phyloP scores from a whole-genome alignment of 2,113 vertebrate genomes.

The Onychorhynchus coronatus region DNA sequence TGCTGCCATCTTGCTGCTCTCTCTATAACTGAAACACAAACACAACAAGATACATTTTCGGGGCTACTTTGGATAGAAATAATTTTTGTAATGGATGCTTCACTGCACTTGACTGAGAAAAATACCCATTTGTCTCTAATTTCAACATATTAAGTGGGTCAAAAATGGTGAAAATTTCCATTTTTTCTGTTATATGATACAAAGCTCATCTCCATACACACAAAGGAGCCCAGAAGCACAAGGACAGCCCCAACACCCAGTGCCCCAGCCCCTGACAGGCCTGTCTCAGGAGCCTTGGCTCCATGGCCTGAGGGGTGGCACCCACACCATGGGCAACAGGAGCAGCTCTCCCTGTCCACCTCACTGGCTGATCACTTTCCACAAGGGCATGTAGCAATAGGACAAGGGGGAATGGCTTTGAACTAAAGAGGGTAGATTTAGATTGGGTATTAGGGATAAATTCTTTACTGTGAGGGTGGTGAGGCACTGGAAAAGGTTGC shows the following conservation, averaged over 20 bases:
- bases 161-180: rapidly evolving
- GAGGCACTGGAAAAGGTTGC: not conserved
- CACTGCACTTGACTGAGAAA: not conserved
- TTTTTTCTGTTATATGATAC: not conserved
- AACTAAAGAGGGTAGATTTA: not conserved
- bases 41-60: not conserved
- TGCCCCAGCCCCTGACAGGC: not conserved
- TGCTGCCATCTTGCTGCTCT: constrained; percentile 60
- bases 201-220: not conserved
- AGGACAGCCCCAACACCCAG: rapidly evolving
- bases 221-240: rapidly evolving
- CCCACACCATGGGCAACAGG: rapidly evolving
- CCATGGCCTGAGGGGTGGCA: rapidly evolving
- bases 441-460: not conserved
- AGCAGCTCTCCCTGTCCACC: not conserved
- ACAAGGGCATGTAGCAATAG: not conserved
- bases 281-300: not conserved
- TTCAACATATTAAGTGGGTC: not conserved
- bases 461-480: not conserved
- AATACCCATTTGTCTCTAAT: not conserved
- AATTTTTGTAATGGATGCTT: not conserved
- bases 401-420: not conserved
- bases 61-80: not conserved
- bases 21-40: not conserved
- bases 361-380: not conserved